These are phyloP conservation scores for Andrena chrysosceles DNA, from an alignment of 2,888 invertebrate genomes.

Conservation along the genomic window DNA sequence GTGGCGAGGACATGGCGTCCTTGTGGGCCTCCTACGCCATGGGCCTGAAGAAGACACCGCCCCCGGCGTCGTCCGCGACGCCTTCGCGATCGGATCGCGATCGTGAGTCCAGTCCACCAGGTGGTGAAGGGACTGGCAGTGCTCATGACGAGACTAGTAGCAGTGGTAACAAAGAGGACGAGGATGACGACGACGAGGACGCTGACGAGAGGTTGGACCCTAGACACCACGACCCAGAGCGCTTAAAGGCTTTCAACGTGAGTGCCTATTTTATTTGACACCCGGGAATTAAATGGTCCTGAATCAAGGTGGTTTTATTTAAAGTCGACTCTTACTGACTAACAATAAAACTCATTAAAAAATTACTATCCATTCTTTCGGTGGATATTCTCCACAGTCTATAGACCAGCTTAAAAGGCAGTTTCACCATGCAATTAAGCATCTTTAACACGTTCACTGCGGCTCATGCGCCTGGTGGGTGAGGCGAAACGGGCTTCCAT, in stretches of 20 bases:
- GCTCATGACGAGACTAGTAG: constrained; percentile 95
- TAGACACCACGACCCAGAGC: constrained; percentile 95
- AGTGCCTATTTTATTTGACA: constrained; percentile 82
- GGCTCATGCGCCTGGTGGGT: too few relatives aligned
- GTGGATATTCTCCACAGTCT: too few relatives aligned
- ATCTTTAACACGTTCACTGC: too few relatives aligned
- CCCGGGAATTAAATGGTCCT: not conserved
- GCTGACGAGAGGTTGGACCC: constrained; percentile 96
- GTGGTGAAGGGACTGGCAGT: constrained; percentile 88
- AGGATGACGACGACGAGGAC: constrained; percentile 95
- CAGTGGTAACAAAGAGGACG: constrained; percentile 94
- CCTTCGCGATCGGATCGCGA: constrained; percentile 83
- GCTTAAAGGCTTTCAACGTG: constrained; percentile 98
- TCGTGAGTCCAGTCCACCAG: constrained; percentile 89
- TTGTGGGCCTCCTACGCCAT: constrained; percentile 95
- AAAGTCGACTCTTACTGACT: too few relatives aligned
- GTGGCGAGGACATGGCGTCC: constrained; percentile 91
- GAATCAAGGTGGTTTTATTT: too few relatives aligned
- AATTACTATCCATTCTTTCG: too few relatives aligned
- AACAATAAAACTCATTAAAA: too few relatives aligned
- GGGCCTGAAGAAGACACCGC: constrained; percentile 88
- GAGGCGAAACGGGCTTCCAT: too few relatives aligned
- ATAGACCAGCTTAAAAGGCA: too few relatives aligned
- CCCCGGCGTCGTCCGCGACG: constrained; percentile 81
- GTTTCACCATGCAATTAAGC: too few relatives aligned